These are phyloP conservation scores for Diploscapter pachys DNA, from an alignment of 1,140 invertebrate species.

Conservation along the genomic window DNA sequence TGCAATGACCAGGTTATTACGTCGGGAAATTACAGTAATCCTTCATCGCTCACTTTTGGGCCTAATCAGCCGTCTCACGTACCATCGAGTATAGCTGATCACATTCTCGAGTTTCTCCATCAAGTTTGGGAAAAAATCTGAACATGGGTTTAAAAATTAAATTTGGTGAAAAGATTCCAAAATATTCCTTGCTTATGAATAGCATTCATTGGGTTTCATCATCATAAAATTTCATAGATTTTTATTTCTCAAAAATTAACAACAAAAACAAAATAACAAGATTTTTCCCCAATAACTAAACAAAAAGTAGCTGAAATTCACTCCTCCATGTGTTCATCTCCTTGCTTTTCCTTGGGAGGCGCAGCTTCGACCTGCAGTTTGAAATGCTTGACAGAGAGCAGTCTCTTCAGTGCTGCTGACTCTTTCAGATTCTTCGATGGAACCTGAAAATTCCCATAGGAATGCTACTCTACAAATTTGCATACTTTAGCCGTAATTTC, in stretches of 20 bases:
- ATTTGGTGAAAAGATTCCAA: not conserved
- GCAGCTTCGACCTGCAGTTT: constrained; percentile 30
- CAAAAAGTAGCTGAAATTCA: too few relatives aligned
- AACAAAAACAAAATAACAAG: not conserved
- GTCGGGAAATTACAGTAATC: constrained; percentile 4
- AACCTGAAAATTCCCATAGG: too few relatives aligned
- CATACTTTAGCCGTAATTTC: not conserved
- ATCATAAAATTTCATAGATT: constrained; percentile 6
- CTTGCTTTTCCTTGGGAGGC: too few relatives aligned
- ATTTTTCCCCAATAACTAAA: too few relatives aligned
- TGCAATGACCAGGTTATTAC: constrained; percentile 11
- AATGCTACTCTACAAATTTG: too few relatives aligned
- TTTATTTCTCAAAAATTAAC: not conserved
- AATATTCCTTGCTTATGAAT: not conserved
- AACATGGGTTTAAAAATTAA: not conserved
- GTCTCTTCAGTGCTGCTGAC: constrained; percentile 16
- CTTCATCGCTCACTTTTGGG: not conserved
- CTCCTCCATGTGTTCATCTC: too few relatives aligned
- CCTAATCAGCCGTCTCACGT: not conserved
- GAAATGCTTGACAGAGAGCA: constrained; percentile 46
- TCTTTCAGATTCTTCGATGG: too few relatives aligned
- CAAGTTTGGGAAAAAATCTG: not conserved
- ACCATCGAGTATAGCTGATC: not conserved
- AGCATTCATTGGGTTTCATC: not conserved
- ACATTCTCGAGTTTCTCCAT: constrained; percentile 16